These are phyloP conservation scores for Cephus nigrinus DNA, from an alignment of 2,888 invertebrate species.

Conservation along the genomic window DNA sequence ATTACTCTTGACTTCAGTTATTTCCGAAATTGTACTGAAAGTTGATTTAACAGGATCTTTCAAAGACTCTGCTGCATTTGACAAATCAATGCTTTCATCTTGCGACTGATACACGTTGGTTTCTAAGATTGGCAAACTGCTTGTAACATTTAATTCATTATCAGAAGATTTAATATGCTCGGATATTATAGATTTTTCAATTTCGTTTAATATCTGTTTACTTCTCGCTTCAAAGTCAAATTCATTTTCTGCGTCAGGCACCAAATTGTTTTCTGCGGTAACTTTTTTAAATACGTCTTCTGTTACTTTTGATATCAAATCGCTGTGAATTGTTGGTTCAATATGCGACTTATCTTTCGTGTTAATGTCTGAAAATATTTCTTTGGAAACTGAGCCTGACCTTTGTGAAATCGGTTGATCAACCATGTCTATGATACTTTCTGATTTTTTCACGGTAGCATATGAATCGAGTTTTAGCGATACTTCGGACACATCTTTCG, in stretches of 20 bases:
- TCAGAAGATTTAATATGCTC: constrained; percentile 43
- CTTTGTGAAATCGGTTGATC: neutral
- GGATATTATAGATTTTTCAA: constrained; percentile 57
- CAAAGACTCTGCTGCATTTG: constrained; percentile 39
- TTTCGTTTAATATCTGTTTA: constrained; percentile 54
- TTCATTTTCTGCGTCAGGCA: constrained; percentile 28
- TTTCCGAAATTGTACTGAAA: constrained; percentile 46
- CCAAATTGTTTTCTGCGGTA: constrained; percentile 20
- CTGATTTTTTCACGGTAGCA: neutral
- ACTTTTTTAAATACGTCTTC: constrained; percentile 24
- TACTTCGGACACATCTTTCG: constrained; percentile 52
- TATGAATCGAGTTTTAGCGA: constrained; percentile 22
- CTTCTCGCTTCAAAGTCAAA: constrained; percentile 55
- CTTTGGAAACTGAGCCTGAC: neutral
- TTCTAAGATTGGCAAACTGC: constrained; percentile 26
- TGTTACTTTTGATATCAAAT: constrained; percentile 25
- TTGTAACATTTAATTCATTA: constrained; percentile 23
- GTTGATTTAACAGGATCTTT: constrained; percentile 44
- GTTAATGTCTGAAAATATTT: neutral
- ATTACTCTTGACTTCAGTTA: constrained; percentile 31
- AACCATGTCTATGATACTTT: neutral
- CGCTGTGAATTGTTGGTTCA: constrained; percentile 11
- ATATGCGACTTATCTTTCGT: neutral
- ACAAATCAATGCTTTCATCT: constrained; percentile 41
- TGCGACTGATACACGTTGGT: constrained; percentile 39